These are phyloP conservation scores for Philotrypesis tridentata DNA, from an alignment of 1,140 invertebrate genomes.

Conservation along the genomic window DNA sequence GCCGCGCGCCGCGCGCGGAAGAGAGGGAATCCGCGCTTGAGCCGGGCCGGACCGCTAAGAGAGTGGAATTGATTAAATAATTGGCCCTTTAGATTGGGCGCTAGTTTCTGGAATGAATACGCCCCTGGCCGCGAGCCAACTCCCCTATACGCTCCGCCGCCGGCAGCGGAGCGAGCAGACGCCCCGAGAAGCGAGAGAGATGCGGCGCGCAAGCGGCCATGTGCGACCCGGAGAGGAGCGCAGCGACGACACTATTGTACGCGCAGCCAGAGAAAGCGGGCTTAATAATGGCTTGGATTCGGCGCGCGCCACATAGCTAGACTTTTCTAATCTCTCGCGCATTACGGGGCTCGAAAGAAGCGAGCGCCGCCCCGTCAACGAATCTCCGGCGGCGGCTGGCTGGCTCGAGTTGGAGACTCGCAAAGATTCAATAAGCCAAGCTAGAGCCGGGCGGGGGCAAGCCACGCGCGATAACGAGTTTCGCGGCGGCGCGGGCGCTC, in stretches of 20 bases:
- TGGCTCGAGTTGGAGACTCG: background rate
- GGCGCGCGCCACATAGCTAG: too few relatives aligned
- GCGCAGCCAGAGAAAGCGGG: slow-evolving; percentile 51
- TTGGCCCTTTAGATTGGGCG: slow-evolving; percentile 72
- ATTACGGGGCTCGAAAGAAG: background rate
- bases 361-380: background rate
- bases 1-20: too few relatives aligned
- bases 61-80: slow-evolving; percentile 75
- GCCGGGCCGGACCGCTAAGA: slow-evolving; percentile 66
- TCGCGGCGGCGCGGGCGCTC: slow-evolving; percentile 18
- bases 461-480: background rate
- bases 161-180: slow-evolving; percentile 56
- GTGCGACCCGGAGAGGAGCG: too few relatives aligned
- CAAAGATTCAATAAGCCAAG: slow-evolving; percentile 41
- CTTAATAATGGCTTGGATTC: slow-evolving; percentile 73
- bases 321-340: too few relatives aligned
- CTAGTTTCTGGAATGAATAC: slow-evolving; percentile 73
- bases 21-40: slow-evolving; percentile 51
- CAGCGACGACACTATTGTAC: too few relatives aligned
- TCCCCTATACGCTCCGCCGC: slow-evolving; percentile 53
- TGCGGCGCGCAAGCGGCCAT: too few relatives aligned
- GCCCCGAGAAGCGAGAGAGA: slow-evolving; percentile 43
- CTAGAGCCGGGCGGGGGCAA: background rate
- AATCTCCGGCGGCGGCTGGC: too few relatives aligned
- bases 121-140: slow-evolving; percentile 67